A percentile compares a stretch with the other conserved stretches of the same genome.
These are phyloP conservation scores for Drosophila melanica DNA, from an alignment of 1,140 invertebrate genomes.

Conservation along the genomic window DNA sequence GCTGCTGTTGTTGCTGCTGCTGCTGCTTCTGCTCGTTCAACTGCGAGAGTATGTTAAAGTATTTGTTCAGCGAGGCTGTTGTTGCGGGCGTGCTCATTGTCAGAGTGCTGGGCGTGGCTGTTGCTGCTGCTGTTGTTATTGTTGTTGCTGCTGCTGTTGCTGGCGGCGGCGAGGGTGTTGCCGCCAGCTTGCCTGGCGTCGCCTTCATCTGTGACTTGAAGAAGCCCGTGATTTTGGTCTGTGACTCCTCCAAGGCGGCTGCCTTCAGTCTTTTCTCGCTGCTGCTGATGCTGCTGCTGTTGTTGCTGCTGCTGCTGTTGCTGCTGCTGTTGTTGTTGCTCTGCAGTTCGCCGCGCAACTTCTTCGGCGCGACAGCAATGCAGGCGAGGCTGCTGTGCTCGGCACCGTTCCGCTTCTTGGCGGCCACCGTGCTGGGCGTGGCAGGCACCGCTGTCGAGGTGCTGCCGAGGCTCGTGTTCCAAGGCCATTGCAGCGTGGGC, in stretches of 20 bases:
- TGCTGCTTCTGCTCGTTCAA: constrained; percentile 70
- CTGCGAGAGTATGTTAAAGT: constrained; percentile 80
- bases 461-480: constrained; percentile 73
- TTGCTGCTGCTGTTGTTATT: constrained; percentile 6
- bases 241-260: constrained; percentile 78
- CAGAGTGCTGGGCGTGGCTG: constrained; percentile 58
- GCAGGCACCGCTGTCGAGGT: constrained; percentile 69
- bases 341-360: constrained; percentile 52
- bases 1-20: constrained; percentile 38
- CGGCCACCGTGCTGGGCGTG: constrained; percentile 9
- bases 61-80: constrained; percentile 80
- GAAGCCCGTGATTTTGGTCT: constrained; percentile 90
- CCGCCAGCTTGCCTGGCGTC: constrained; percentile 74
- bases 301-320: constrained; percentile 1
- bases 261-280: constrained; percentile 83
- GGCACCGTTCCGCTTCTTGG: constrained; percentile 1
- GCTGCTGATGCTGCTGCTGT: constrained; percentile 11
- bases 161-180: constrained; percentile 69
- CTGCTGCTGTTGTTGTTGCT: constrained; percentile 15
- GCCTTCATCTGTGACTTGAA: constrained; percentile 92
- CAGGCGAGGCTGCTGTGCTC: neutral
- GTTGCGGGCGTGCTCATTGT: constrained; percentile 81
- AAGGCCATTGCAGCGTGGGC: constrained; percentile 73
- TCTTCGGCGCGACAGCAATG: constrained; percentile 56
- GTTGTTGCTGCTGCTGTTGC: constrained; percentile 3